Evolutionary conservation across 2,113 vertebrate genomes (phyloP), one percentile per base, ranked within the genome.

Genomic region (Trichomycterus rosablanca): DNA sequence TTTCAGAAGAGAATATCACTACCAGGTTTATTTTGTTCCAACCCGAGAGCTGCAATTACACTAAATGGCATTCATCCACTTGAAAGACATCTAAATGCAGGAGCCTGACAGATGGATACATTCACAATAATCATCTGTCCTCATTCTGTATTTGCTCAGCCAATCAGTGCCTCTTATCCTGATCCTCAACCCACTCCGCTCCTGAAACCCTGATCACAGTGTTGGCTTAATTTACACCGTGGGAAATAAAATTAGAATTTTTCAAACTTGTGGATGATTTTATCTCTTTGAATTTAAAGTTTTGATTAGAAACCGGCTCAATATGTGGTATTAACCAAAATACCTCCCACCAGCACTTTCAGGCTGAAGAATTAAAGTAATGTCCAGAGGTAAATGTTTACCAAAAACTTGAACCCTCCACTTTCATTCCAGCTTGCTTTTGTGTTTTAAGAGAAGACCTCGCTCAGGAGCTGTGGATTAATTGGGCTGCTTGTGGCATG

Each of bases 401-500:
- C n/a, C n/a, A n/a, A n/a, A n/a, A n/a, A n/a, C 32, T 37, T 71
- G 57, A 57, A 49, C 56, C 56, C 22, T 50, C 32, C 56, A 24
- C 52, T 53, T 50, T 49, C 15, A 6, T 50, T 35, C 11, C n/a
- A 50, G 62, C 55, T 62, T 60, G 51, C 15, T 26, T 65, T 8
- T 12, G 19, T 54, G 30, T 61, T 63, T 59, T 42, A 66, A 61
- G 44, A 51, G 51, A 56, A 66, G 43, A 58, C 56, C 56, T 50
- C 57, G 43, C 43, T 49, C 43, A 45, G 44, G 50, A 48, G 39
- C 57, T 43, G 35, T 39, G 50, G 68, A 52, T 63, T 71, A 66
- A 71, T 71, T 71, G 68, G 56, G 42, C 51, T 61, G 57, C 57
- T 61, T 71, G 68, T 66, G 68, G 68, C 62, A 56, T 71, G 16